Base-by-base conservation (phyloP, 1,140 invertebrate species). In the Xylocopa sonorina region DNA sequence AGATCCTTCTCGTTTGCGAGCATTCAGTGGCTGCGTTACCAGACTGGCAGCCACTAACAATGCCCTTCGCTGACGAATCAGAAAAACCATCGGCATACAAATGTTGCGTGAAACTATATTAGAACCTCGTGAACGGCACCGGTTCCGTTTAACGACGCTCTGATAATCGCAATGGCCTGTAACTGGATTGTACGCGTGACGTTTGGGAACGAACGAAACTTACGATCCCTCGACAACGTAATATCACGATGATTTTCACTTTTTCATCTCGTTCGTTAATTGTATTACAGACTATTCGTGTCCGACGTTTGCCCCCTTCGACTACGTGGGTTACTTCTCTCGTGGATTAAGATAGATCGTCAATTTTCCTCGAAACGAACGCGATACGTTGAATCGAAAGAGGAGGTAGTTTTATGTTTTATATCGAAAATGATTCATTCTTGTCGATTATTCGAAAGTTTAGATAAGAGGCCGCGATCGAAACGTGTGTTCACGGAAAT, bases 1-100 rank as follows among this genome's bases (percentile, higher is more conserved):
- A 77, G 79, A 81, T 81, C 79, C 24, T 27, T 57, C 79, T 81
- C 79, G 71, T 81, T 81, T 81, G 73, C 74, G 74, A 14, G 41
- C 74, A 81, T 81, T 81, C 79, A 81, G n/a, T n/a, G 34, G 18
- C 50, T 53, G 29, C 51, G 48, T 58, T 55, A 34, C 67, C 53
- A n/a, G 27, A 9, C 4, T 14, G n/a, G 29, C 41, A 38, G n/a
- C 41, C 14, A 38, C 38, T 34, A 46, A 79, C 71, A 75, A 75
- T 75, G 18, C 60, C 50, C 32, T 53, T 27, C 58, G n/a, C 69
- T 34, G 69, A 58, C 78, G 50, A 38, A 66, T 71, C 51, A 48
- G 67, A 67, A 60, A 64, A 55, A 3, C n/a, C 64, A 18, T 14
- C 46, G 18, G 4, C 41, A 18, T 75, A 51, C 38, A 27, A 50